Conservation (phyloP, 2,797 vertebrate genomes). For the Tragelaphus eurycerus region DNA sequence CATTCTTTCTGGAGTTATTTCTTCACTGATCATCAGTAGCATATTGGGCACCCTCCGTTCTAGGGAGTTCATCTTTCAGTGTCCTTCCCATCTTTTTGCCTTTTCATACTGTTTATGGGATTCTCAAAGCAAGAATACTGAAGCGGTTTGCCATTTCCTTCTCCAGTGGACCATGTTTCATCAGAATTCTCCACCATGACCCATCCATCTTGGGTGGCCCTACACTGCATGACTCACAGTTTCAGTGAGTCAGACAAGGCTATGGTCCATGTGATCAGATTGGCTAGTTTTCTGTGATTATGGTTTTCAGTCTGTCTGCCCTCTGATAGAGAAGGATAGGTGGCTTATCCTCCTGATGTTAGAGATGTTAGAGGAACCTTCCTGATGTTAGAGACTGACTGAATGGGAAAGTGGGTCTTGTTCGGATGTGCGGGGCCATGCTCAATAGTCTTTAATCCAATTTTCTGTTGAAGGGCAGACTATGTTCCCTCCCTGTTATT, state of each 20-base stretch:
- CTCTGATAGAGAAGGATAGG: neutral
- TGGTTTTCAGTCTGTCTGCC: neutral
- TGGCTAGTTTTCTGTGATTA: neutral
- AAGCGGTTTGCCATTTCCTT: neutral
- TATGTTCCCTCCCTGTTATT: neutral
- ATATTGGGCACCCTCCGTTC: neutral
- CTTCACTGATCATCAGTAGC: neutral
- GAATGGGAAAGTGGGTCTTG: neutral
- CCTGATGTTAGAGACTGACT: neutral
- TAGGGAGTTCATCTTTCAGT: neutral
- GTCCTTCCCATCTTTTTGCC: neutral
- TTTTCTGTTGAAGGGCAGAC: neutral
- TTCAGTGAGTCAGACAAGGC: neutral
- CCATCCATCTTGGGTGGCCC: neutral
- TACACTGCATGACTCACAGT: accelerated
- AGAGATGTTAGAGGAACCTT: neutral
- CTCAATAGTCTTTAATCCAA: neutral
- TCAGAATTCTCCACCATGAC: neutral
- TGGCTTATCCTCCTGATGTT: neutral
- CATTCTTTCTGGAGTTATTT: neutral
- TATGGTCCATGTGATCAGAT: neutral
- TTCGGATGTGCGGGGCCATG: accelerated
- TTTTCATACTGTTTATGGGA: neutral
- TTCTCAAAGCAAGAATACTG: neutral
- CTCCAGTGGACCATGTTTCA: neutral